Conservation (phyloP, 92 coral and sea anemone species). For the Bergia puertoricense region DNA sequence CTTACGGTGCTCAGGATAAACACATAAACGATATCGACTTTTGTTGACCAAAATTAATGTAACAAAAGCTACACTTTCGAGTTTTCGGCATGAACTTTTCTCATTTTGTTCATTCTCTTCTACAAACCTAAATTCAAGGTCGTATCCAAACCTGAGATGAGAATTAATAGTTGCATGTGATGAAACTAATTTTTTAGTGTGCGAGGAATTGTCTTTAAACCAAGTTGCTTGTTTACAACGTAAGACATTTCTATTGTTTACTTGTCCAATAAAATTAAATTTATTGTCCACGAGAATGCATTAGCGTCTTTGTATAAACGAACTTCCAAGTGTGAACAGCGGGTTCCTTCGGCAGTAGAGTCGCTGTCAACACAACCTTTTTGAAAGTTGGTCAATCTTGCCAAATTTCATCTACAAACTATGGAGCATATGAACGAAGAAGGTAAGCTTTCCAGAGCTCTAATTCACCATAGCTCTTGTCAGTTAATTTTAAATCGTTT, state of each 20-base stretch:
- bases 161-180: background rate
- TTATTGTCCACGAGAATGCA: conserved; percentile 6
- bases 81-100: background rate
- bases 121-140: background rate
- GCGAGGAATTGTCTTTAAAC: background rate
- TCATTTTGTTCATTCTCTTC: no score
- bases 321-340: background rate
- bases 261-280: background rate
- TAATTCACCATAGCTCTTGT: background rate
- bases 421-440: background rate
- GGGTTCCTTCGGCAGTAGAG: background rate
- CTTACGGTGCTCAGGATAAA: no score
- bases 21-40: no score
- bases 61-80: no score
- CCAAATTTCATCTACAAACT: background rate
- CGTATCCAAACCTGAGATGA: no score
- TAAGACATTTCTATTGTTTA: background rate
- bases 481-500: background rate
- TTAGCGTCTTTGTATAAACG: background rate
- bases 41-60: no score
- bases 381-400: background rate
- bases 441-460: background rate
- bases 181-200: background rate
- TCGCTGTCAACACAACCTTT: background rate
- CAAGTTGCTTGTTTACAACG: background rate